These are phyloP conservation scores for Clistopyga incitator DNA, from an alignment of 2,888 invertebrate genomes.

Conservation along the genomic window DNA sequence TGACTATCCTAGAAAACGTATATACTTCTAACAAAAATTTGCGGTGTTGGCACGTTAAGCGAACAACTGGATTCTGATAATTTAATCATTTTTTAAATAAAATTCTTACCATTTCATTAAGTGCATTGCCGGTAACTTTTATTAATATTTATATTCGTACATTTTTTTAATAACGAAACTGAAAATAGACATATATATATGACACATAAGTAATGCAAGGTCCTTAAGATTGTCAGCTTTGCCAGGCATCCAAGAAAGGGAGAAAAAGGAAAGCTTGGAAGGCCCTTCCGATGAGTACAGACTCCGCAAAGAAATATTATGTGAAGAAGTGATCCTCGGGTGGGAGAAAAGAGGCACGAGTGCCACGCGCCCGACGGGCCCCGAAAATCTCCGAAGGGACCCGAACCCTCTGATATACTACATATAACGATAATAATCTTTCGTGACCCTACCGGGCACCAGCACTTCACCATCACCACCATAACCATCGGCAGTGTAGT, in stretches of 20 bases:
- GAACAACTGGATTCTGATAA: no score
- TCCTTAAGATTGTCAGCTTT: slow-evolving; percentile 14
- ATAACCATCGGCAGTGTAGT: slow-evolving; percentile 60
- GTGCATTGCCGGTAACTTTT: no score
- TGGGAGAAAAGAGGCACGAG: slow-evolving; percentile 74
- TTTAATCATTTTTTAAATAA: no score
- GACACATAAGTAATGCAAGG: no score
- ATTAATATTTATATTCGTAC: no score
- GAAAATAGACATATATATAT: no score
- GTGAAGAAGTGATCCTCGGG: slow-evolving; percentile 9
- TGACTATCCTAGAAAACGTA: no score
- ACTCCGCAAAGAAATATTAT: slow-evolving; percentile 30
- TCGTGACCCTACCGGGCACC: slow-evolving; percentile 75
- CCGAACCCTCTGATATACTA: slow-evolving; percentile 71
- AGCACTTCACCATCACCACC: slow-evolving; percentile 56
- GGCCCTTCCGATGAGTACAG: slow-evolving; percentile 61
- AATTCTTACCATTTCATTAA: no score
- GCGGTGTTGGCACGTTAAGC: no score
- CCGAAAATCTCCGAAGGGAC: slow-evolving; percentile 72
- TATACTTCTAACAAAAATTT: no score
- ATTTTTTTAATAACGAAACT: no score
- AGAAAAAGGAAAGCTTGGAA: slow-evolving; percentile 1
- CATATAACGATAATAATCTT: slow-evolving; percentile 79
- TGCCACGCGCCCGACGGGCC: slow-evolving; percentile 78
- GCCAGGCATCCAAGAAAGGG: slow-evolving; percentile 43